Conservation (phyloP, 1,140 invertebrate genomes). For the Linepithema humile region DNA sequence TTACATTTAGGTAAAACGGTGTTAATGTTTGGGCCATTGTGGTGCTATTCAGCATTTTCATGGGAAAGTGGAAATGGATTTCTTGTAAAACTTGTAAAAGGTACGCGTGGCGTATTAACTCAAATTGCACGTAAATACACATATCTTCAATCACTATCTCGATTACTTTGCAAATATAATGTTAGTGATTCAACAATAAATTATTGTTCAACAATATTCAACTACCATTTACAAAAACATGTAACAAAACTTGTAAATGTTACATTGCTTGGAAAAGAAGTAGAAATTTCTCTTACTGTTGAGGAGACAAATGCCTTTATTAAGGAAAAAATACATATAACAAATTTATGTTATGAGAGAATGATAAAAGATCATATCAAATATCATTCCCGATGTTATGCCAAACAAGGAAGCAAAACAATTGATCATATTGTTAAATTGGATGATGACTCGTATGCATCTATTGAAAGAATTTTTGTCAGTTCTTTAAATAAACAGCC, state of each 20-base stretch:
- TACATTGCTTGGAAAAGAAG: neutral
- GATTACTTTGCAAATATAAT: neutral
- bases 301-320: neutral
- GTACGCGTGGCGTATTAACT: neutral
- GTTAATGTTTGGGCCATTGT: neutral
- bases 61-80: neutral
- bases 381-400: neutral
- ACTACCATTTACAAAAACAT: constrained; percentile 4
- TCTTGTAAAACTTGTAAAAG: neutral
- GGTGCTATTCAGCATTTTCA: constrained; percentile 6
- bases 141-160: neutral
- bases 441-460: neutral
- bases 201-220: constrained; percentile 1
- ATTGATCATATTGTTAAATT: neutral
- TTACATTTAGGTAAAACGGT: neutral
- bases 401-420: neutral
- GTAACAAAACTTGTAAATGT: constrained; percentile 7
- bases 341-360: neutral
- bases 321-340: neutral
- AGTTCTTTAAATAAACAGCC: neutral
- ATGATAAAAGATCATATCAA: constrained; percentile 2
- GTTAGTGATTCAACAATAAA: neutral
- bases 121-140: neutral
- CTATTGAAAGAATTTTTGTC: neutral
- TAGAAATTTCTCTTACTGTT: neutral